These are phyloP conservation scores for Lampris megalopsis DNA, from an alignment of 2,113 vertebrate genomes.

Conservation along the genomic window DNA sequence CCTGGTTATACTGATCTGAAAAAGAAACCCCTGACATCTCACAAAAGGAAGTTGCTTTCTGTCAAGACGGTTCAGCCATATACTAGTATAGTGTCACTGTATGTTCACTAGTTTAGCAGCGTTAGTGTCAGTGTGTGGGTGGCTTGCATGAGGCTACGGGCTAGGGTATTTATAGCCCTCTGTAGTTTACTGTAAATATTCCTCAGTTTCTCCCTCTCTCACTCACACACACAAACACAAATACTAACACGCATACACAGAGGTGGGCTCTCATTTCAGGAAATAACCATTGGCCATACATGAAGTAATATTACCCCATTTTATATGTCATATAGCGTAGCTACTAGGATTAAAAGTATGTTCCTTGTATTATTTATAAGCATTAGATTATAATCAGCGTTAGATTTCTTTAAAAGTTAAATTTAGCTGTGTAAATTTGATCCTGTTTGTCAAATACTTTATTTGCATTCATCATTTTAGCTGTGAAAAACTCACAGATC, in stretches of 20 bases:
- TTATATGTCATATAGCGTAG: not conserved
- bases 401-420: too few species aligned
- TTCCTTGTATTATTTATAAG: not conserved
- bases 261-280: conserved; percentile 54
- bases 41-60: conserved; percentile 16
- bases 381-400: not conserved
- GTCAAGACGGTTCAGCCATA: conserved; percentile 7
- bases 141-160: conserved; percentile 51
- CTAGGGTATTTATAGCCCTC: conserved; percentile 67
- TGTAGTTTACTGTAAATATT: conserved; percentile 77
- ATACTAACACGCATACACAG: not conserved
- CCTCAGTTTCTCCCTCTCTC: not conserved
- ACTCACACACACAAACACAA: conserved; percentile 15
- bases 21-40: not conserved
- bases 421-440: too few species aligned
- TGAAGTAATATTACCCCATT: conserved; percentile 30
- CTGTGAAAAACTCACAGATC: too few species aligned
- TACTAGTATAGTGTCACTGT: conserved; percentile 14
- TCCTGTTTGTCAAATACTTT: too few species aligned
- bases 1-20: not conserved
- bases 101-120: conserved; percentile 42
- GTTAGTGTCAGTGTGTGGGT: conserved; percentile 41
- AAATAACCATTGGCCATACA: conserved; percentile 19
- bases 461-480: not conserved
- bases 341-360: not conserved